Evolutionary conservation across 2,113 vertebrate species (phyloP).

Genomic region (Erpornis zantholeuca): DNA sequence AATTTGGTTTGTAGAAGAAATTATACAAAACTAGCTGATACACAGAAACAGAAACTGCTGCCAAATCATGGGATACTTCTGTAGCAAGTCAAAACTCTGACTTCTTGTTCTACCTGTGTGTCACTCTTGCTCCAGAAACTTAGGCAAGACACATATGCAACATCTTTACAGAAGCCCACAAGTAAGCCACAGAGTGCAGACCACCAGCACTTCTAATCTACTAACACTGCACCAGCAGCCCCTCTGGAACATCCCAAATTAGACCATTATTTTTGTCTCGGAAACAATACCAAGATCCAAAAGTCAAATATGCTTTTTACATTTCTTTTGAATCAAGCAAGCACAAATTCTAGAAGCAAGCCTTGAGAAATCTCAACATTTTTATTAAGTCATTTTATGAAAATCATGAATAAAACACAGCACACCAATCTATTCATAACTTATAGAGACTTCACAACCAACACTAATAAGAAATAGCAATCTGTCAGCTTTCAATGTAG

Average conservation of each 20-base stretch:
- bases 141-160: not conserved
- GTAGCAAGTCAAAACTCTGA: not conserved
- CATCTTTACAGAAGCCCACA: not conserved
- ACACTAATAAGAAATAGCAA: not conserved
- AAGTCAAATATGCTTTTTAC: not conserved
- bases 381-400: not conserved
- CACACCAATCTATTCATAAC: not conserved
- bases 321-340: not conserved
- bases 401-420: not conserved
- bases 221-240: not conserved
- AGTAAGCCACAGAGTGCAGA: not conserved
- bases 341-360: not conserved
- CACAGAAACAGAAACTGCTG: not conserved
- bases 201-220: not conserved
- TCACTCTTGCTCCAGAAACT: not conserved
- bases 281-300: not conserved
- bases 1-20: not conserved
- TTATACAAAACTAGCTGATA: accelerated
- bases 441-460: not conserved
- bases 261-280: not conserved
- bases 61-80: not conserved
- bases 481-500: not conserved
- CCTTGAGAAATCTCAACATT: not conserved
- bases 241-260: not conserved
- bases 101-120: not conserved